Base-by-base conservation (phyloP, 2,797 vertebrate species). In the Heteromormyrus szaboi region DNA sequence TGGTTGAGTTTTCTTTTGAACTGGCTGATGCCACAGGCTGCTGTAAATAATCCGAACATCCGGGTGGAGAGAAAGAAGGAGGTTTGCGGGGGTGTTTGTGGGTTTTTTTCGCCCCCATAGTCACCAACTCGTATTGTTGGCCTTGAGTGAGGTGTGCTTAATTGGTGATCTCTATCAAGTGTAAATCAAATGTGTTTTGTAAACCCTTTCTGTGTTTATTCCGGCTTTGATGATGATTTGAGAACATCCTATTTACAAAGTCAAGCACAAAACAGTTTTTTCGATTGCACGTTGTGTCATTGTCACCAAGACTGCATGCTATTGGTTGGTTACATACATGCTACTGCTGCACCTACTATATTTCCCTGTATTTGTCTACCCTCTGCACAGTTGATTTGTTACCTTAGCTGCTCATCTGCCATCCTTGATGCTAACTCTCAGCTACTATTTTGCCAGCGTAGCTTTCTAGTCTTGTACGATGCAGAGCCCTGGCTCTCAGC, bases 81-180 rank as follows among this genome's bases (percentile, higher is more conserved):
- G 44, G 76, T 37, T 22, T 56, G 54, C 11, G 6, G 44, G 56
- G 25, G 44, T 44, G 3, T 12, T 8, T 83, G 46, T 37, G 22
- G 81, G 56, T 4, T 9, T 5, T 22, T 2, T 2, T 4, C 6
- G 3, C 14, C 46, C 83, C 44, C 37, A 76, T 53, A 53, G 59
- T 48, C n/a, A 56, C 48, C 62, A 41, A n/a, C 85, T 41, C 6
- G 17, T 7, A 59, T 22, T 62, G 62, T 87, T n/a, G 11, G 37
- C 41, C 22, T 17, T 2, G 68, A 83, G 86, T 19, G 85, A 12
- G n/a, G 44, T n/a, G 33, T 6, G 22, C 51, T 81, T 87, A 83
- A 89, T 81, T 25, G 68, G 68, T 25, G 29, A 86, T 53, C 3
- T 59, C 72, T 62, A 83, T 87, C 89, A 33, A 14, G 85, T 17